These are phyloP conservation scores for Xestobium rufovillosum DNA, from an alignment of 2,888 invertebrate genomes.

Conservation along the genomic window DNA sequence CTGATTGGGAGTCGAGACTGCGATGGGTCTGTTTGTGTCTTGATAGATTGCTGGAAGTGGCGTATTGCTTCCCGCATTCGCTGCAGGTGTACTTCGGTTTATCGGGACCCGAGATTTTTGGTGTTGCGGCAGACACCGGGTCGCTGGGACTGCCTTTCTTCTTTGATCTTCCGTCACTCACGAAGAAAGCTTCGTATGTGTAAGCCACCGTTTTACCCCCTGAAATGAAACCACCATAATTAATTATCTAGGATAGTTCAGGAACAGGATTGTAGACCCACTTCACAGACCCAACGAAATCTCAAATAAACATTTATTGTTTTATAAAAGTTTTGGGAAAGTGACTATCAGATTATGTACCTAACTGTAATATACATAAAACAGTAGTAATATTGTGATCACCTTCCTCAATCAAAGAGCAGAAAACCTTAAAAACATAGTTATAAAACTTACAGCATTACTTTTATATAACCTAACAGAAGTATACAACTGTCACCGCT, in stretches of 20 bases:
- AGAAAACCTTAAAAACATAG: no score
- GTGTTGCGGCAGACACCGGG: slow-evolving; percentile 23
- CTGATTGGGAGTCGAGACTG: slow-evolving; percentile 85
- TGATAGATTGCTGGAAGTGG: slow-evolving; percentile 81
- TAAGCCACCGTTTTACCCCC: slow-evolving; percentile 73
- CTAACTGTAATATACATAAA: no score
- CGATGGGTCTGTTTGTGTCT: slow-evolving; percentile 88
- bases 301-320: no score
- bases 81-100: slow-evolving; percentile 64
- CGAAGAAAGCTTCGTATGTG: slow-evolving; percentile 87
- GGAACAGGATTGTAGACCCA: no score
- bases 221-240: neutral
- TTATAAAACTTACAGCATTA: no score
- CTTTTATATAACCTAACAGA: no score
- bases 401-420: no score
- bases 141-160: slow-evolving; percentile 32
- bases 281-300: no score
- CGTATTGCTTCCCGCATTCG: slow-evolving; percentile 87
- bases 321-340: no score
- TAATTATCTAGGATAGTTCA: neutral
- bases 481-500: no score
- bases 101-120: slow-evolving; percentile 28
- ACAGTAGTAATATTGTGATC: no score
- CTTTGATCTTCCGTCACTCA: slow-evolving; percentile 82
- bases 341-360: no score